Conservation (phyloP, 2,888 invertebrate species). For the Calephelis perditalis region DNA sequence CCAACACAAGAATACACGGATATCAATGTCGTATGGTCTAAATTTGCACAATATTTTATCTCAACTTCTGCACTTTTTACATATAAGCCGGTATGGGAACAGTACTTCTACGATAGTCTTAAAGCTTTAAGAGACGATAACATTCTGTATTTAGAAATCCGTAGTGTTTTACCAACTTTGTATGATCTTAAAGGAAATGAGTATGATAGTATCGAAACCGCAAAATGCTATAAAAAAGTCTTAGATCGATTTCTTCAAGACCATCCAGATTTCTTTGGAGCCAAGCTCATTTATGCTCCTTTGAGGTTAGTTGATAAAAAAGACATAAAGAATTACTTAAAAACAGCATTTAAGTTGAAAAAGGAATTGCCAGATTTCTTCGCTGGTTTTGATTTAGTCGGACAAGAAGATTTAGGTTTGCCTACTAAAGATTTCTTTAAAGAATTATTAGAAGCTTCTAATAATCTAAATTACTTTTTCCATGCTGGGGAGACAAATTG, state of each 20-base stretch:
- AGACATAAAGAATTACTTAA: constrained; percentile 66
- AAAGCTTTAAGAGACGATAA: constrained; percentile 82
- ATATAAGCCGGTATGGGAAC: constrained; percentile 81
- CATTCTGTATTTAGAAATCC: constrained; percentile 83
- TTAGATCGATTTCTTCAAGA: constrained; percentile 75
- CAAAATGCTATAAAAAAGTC: constrained; percentile 73
- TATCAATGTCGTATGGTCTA: constrained; percentile 79
- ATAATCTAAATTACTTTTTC: constrained; percentile 82
- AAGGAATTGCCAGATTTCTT: constrained; percentile 41
- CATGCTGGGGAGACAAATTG: constrained; percentile 91
- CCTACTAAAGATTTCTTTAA: constrained; percentile 79
- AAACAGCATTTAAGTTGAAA: constrained; percentile 61
- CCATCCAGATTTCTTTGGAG: constrained; percentile 44
- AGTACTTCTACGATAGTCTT: constrained; percentile 81
- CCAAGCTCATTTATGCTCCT: constrained; percentile 83
- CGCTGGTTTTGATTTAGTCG: constrained; percentile 90
- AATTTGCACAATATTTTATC: constrained; percentile 76
- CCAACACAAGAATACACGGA: constrained; percentile 64
- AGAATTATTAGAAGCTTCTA: constrained; percentile 64
- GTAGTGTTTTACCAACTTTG: constrained; percentile 79
- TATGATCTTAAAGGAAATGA: constrained; percentile 82
- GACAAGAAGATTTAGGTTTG: constrained; percentile 86
- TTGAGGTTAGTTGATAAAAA: constrained; percentile 58
- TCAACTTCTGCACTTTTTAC: constrained; percentile 70
- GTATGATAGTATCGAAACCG: constrained; percentile 73